Evolutionary conservation across 1,140 invertebrate genomes (phyloP), one percentile per base, ranked within the genome.

Genomic region (Uloborus diversus): DNA sequence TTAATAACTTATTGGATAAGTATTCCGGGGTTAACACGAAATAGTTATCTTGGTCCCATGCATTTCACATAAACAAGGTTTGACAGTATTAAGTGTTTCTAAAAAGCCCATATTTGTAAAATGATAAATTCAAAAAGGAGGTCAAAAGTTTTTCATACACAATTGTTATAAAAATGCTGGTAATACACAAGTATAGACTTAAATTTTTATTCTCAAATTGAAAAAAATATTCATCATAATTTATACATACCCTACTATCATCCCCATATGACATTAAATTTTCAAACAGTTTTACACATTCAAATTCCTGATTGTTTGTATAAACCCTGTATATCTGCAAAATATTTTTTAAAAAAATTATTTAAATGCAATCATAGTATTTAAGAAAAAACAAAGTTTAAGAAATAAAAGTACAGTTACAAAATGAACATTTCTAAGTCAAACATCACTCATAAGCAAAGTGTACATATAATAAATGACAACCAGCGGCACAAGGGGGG

Each of bases 211-310:
- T n/a, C n/a, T n/a, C n/a, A n/a, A n/a, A n/a, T n/a, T n/a, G n/a
- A n/a, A n/a, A 71, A 35, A 53, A 28, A 75, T 59, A 23, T 17
- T 7, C 25, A 11, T 20, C 7, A 25, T 3, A n/a, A 17, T n/a
- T 20, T 62, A 35, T 66, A 59, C 81, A 79, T 83, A 87, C 87
- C 80, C 88, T 89, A 76, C 92, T 90, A 70, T 91, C 90, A 83
- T 93, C 91, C 59, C 89, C 88, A 70, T 88, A 90, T 4, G 87
- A 85, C 33, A 83, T 83, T 23, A 91, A 84, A 7, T 87, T 88
- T 78, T 90, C 89, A 17, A 84, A 87, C n/a, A 90, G 82, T 35
- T 87, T 84, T 7, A 84, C 87, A 82, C 88, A 91, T 83, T 91
- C 90, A 79, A 88, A 87, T 81, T 91, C 90, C 71, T 88, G 87